Evolutionary conservation across 2,113 vertebrate species (phyloP).

Genomic region (Serinus canaria): DNA sequence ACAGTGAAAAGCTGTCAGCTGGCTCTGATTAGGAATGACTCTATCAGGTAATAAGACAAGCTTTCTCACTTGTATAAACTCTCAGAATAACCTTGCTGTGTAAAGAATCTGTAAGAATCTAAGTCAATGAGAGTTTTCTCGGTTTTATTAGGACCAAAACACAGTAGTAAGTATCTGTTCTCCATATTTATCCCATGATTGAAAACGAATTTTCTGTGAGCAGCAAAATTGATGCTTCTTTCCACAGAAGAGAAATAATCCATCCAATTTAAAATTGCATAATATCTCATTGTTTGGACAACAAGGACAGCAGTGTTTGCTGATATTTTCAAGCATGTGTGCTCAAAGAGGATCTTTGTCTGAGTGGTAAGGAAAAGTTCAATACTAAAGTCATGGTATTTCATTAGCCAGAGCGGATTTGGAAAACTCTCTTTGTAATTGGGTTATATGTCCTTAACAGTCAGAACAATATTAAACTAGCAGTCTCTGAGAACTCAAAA

Average conservation of each 20-base stretch:
- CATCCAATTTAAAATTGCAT: background rate
- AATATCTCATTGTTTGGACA: background rate
- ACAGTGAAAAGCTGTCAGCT: background rate
- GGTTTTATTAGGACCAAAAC: background rate
- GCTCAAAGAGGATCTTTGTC: background rate
- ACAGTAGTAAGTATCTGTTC: background rate
- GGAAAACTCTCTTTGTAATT: background rate
- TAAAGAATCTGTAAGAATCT: background rate
- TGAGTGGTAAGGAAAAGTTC: background rate
- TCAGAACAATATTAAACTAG: background rate
- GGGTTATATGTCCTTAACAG: background rate
- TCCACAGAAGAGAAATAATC: background rate
- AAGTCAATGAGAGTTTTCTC: background rate
- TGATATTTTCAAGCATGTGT: background rate
- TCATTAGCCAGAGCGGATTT: background rate
- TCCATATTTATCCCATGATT: background rate
- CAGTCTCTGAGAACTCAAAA: background rate
- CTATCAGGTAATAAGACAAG: background rate
- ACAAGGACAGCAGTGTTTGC: background rate
- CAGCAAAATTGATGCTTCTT: background rate
- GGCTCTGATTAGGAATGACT: background rate
- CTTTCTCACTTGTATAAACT: background rate
- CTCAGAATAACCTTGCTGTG: background rate
- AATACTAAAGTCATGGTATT: background rate
- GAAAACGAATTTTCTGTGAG: background rate